A percentile compares a stretch with the other conserved stretches of the same genome.
These are phyloP conservation scores for Proisotoma minuta DNA, from an alignment of 2,888 invertebrate species.

Conservation along the genomic window DNA sequence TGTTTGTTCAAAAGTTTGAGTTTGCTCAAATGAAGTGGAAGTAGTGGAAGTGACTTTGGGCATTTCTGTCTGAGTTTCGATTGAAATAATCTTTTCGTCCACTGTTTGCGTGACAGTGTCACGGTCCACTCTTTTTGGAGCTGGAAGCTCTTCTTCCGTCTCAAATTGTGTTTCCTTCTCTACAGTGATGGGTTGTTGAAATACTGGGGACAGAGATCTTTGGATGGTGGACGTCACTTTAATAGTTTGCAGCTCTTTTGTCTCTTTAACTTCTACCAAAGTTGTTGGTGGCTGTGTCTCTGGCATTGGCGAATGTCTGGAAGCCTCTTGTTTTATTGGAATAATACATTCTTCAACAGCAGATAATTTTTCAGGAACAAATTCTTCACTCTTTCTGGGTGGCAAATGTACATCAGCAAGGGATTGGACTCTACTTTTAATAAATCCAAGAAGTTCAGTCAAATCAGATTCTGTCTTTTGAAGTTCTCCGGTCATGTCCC, in stretches of 20 bases:
- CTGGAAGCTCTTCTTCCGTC: constrained; percentile 25
- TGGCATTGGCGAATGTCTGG: too few species aligned
- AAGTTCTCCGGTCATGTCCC: constrained; percentile 20
- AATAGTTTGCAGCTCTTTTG: constrained; percentile 64
- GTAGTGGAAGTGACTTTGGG: not conserved
- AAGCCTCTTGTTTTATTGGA: too few species aligned
- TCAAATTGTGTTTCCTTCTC: constrained; percentile 44
- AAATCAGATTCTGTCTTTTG: constrained; percentile 26
- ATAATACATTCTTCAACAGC: too few species aligned
- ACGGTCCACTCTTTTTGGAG: constrained; percentile 44
- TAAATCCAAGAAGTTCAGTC: constrained; percentile 19
- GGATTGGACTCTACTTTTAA: constrained; percentile 9
- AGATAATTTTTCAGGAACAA: too few species aligned
- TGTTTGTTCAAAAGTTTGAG: not conserved
- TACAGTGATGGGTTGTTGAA: constrained; percentile 42
- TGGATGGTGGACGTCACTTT: constrained; percentile 58
- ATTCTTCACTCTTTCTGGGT: too few species aligned
- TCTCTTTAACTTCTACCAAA: too few species aligned
- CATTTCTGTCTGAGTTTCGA: constrained; percentile 36
- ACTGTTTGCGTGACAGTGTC: constrained; percentile 48
- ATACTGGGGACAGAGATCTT: constrained; percentile 48
- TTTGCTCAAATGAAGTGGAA: not conserved
- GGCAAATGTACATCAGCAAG: not conserved
- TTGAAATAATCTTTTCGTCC: constrained; percentile 44
- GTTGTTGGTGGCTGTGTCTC: too few species aligned